A percentile compares a stretch with the other conserved stretches of the same genome.
Conservation (phyloP, 2,797 vertebrate species). For the Alcedo atthis region DNA sequence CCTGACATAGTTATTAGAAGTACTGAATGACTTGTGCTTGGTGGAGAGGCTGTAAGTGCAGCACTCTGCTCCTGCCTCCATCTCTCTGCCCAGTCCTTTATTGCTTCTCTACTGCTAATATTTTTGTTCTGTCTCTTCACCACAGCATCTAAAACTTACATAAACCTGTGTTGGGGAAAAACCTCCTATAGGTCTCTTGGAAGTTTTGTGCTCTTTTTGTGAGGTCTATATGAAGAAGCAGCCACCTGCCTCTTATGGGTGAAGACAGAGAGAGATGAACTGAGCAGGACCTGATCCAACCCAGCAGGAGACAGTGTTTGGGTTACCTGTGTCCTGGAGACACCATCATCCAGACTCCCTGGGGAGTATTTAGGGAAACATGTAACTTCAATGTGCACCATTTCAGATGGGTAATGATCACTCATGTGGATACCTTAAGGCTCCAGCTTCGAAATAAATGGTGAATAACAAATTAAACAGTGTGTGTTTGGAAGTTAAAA, state of each 20-base stretch:
- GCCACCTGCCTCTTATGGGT: no score
- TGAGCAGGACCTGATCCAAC: neutral
- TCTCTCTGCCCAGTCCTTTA: neutral
- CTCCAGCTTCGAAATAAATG: neutral
- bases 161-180: neutral
- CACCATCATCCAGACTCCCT: accelerated
- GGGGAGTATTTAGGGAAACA: neutral
- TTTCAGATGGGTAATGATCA: neutral
- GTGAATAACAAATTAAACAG: neutral
- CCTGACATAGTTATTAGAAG: neutral
- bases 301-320: neutral
- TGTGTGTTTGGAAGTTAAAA: neutral
- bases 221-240: neutral
- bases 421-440: neutral
- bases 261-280: neutral
- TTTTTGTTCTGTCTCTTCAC: neutral
- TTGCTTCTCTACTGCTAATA: neutral
- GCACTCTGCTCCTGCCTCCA: accelerated
- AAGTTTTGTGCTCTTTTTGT: neutral
- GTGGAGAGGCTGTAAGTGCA: neutral
- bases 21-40: neutral
- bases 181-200: neutral
- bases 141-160: neutral
- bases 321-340: accelerated
- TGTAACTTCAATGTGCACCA: neutral